Evolutionary conservation across 2,113 vertebrate species (phyloP).

Genomic region (Bubo bubo): DNA sequence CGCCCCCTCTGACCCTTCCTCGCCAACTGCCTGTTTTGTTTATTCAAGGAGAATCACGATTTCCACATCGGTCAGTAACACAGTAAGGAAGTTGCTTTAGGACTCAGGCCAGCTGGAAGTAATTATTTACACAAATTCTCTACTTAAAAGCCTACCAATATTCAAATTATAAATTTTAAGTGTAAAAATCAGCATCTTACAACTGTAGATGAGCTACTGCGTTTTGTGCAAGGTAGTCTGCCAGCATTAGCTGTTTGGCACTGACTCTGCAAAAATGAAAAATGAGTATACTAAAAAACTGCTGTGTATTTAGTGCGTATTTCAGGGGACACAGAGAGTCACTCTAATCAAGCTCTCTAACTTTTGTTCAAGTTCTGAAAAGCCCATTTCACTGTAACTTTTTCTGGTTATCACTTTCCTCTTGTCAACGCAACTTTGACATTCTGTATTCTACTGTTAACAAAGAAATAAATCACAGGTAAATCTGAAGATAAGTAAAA

Average conservation of each 20-base stretch:
- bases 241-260: background rate
- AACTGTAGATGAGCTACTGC: background rate
- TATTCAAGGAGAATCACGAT: background rate
- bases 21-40: background rate
- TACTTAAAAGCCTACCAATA: background rate
- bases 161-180: background rate
- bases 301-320: background rate
- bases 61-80: background rate
- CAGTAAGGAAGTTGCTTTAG: background rate
- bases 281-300: background rate
- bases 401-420: background rate
- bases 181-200: background rate
- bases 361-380: background rate
- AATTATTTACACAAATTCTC: background rate
- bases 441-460: background rate
- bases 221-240: background rate
- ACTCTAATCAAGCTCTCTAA: background rate
- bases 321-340: background rate
- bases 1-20: background rate
- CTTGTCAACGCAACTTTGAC: background rate
- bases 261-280: background rate
- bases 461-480: background rate
- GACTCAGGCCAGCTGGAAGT: background rate
- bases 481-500: background rate
- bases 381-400: background rate